Evolutionary conservation across 2,113 vertebrate species (phyloP), one percentile per base, ranked within the genome.

Genomic region (Recurvirostra avosetta): DNA sequence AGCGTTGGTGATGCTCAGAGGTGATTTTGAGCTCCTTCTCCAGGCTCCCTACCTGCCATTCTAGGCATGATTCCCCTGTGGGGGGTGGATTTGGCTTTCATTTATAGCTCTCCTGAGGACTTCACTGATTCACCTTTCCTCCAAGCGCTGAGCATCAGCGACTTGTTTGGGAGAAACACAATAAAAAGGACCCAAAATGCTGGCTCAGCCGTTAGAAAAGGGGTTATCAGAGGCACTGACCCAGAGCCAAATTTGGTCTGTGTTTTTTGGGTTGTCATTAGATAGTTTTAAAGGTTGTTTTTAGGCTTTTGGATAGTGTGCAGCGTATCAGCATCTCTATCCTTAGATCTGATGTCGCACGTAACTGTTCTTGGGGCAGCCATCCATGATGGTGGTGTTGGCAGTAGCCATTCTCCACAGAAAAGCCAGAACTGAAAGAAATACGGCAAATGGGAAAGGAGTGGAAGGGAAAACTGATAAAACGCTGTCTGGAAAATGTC

Each of bases 51-150:
- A 53, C 27, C 40, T 86, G 47, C 19, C 13, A 19, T 41, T 61
- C 20, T 45, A 4, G 38, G n/a, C 17, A 4, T 3, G 27, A 55
- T 61, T 74, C 8, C 29, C 38, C 22, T 0, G 0, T 0, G 3
- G 9, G 5, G 32, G 15, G 13, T 71, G 52, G 71, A 15, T 61
- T 26, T 76, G 34, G 1, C 26, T 88, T 82, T 63, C 62, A 32
- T 34, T 90, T 29, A 25, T 12, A 40, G 25, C 41, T 70, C 19
- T 81, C 50, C 45, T 15, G 25, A 61, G 32, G n/a, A 50, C 34
- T 53, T 85, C 25, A 27, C 36, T 47, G 47, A 36, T 79, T 58
- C 62, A 47, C 50, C 27, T 85, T 89, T 75, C 68, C 38, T 76
- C 56, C n/a, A 36, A 49, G 63, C 61, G 36, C 34, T 34, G 29